A percentile compares a stretch with the other conserved stretches of the same genome.
These are phyloP conservation scores for Megaceryle alcyon DNA, from an alignment of 2,797 vertebrate genomes.

Conservation along the genomic window DNA sequence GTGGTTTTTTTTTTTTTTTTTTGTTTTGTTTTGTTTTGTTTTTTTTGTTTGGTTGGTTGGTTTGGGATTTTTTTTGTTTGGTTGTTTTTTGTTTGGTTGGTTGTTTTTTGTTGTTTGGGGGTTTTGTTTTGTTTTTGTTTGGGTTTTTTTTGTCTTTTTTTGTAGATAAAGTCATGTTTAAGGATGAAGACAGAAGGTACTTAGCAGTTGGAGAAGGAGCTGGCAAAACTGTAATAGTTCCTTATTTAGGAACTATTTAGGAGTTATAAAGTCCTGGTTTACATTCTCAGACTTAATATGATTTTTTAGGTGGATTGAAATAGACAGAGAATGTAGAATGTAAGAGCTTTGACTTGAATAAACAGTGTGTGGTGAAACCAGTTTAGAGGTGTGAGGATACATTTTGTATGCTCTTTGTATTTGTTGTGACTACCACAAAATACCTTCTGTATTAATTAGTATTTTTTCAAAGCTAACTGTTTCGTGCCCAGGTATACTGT, in stretches of 20 bases:
- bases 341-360: background rate
- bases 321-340: background rate
- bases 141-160: background rate
- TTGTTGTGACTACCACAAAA: background rate
- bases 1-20: no score
- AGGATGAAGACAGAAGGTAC: background rate
- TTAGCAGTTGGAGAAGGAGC: background rate
- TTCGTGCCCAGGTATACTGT: background rate
- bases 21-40: background rate
- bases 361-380: fast-evolving
- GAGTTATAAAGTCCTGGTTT: background rate
- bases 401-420: background rate
- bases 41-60: no score
- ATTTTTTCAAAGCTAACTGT: background rate
- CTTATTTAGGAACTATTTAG: background rate
- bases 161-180: background rate
- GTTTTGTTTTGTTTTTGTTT: background rate
- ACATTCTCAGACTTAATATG: background rate
- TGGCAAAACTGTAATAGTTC: background rate
- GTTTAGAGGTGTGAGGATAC: background rate
- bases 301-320: background rate
- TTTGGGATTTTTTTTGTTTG: no score
- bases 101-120: no score
- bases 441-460: background rate
- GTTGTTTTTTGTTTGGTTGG: no score